A percentile compares a stretch with the other conserved stretches of the same genome.
Evolutionary conservation across 2,797 vertebrate species (phyloP).

Genomic region (Apodemus agrarius): DNA sequence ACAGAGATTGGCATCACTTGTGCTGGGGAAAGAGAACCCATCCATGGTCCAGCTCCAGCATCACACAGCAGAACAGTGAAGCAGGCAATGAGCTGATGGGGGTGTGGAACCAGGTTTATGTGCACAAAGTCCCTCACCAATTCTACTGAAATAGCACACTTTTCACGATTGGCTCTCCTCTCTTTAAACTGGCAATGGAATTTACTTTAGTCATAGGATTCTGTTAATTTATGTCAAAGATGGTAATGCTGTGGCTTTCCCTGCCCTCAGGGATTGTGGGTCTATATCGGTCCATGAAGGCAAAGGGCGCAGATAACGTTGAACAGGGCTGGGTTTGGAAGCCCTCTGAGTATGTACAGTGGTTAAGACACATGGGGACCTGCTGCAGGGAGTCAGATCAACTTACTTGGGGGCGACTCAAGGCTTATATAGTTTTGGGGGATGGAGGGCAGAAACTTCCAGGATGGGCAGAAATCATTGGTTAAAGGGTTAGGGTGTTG

Average conservation of each 20-base stretch:
- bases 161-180: background rate
- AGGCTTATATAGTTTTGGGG: background rate
- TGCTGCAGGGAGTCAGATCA: background rate
- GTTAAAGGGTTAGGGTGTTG: background rate
- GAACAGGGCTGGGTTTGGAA: background rate
- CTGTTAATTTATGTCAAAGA: background rate
- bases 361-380: background rate
- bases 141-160: background rate
- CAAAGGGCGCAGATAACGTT: background rate
- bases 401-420: background rate
- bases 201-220: background rate
- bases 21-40: background rate
- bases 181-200: background rate
- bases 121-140: background rate
- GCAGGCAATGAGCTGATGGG: background rate
- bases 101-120: background rate
- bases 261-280: background rate
- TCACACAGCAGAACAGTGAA: background rate
- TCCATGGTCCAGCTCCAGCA: background rate
- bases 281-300: background rate
- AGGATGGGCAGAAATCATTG: background rate
- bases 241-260: background rate
- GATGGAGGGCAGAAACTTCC: background rate
- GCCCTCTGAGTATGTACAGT: background rate
- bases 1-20: background rate